Base-by-base conservation (phyloP, 1,140 invertebrate species). In the Pseudomyrmex pallidus region DNA sequence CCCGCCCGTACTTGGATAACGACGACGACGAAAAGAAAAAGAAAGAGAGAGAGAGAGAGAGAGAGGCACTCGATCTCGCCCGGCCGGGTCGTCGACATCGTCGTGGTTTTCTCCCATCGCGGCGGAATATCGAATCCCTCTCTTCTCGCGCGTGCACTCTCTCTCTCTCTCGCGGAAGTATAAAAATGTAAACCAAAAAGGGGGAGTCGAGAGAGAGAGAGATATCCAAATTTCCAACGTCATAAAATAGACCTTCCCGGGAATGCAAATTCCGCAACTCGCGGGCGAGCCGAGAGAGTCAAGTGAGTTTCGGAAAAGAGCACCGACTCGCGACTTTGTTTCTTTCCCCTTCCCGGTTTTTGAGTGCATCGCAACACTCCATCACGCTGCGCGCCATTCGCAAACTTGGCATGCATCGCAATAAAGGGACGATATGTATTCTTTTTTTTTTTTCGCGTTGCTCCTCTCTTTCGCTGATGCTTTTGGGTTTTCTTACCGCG, bases 111-210 rank as follows among this genome's bases (percentile, higher is more conserved):
- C 72, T 70, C 35, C 25, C 20, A 17, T 64, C 5, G 54, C 76
- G 20, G 25, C 10, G n/a, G 76, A 80, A 72, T 80, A 80, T 80
- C 46, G 76, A 80, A 56, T 80, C 35, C 35, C 35, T 35, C 35
- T 35, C 35, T 5, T 59, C 22, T 46, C 44, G 13, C 12, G 9
- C 50, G 64, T 46, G 54, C 20, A 22, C 54, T 76, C 25, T 25
- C 35, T 17, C 1, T 46, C 44, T 17, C 5, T 46, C 8, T 44
- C 17, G 66, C n/a, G 66, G 66, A 72, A 80, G n/a, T 61, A 59
- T 48, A 59, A 50, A 72, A 48, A 59, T 80, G 20, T 48, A 50
- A 80, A 25, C 50, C 25, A 46, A 35, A 35, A 35, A 35, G 5
- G 17, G 74, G 44, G n/a, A n/a, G 46, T 59, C 17, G 64, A 68